phyloP scores from a whole-genome alignment of 2,797 vertebrate genomes.

The Gadopsis marmoratus region DNA sequence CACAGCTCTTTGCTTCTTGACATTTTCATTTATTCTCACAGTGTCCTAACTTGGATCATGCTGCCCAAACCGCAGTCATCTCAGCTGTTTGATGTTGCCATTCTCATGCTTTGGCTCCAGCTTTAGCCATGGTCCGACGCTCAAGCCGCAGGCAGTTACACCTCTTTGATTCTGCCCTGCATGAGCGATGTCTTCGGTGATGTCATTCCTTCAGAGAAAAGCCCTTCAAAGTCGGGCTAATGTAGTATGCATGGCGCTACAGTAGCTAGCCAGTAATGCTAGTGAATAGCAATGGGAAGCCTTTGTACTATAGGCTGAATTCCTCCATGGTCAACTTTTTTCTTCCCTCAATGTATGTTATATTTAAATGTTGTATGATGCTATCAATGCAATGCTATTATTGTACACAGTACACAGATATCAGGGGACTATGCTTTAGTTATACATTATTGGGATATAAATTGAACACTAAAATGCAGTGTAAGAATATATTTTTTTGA shows the following conservation, averaged over 20 bases:
- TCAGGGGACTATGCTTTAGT: not conserved
- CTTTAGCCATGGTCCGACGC: constrained; percentile 44
- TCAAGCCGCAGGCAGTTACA: constrained; percentile 10
- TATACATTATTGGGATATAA: not conserved
- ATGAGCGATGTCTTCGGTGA: constrained; percentile 63
- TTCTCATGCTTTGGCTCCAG: constrained; percentile 25
- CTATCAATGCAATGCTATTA: not conserved
- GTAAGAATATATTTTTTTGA: not conserved
- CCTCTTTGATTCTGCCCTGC: constrained; percentile 62
- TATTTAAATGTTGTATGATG: constrained; percentile 24
- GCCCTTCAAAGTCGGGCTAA: constrained; percentile 65
- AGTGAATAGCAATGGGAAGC: constrained; percentile 64
- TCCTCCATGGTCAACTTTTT: constrained; percentile 17
- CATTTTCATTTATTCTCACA: constrained; percentile 39
- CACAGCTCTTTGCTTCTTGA: constrained; percentile 22
- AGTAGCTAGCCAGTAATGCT: constrained; percentile 61
- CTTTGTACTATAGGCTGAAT: constrained; percentile 44
- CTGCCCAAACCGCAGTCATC: constrained; percentile 14
- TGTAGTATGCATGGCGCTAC: constrained; percentile 72
- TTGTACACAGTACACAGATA: constrained; percentile 10
- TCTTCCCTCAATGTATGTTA: constrained; percentile 13
- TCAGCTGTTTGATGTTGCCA: constrained; percentile 37
- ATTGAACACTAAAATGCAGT: not conserved
- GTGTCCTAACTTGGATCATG: constrained; percentile 28
- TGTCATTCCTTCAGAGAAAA: constrained; percentile 74